These are phyloP conservation scores for Vanacampus margaritifer DNA, from an alignment of 2,113 vertebrate genomes.

Conservation along the genomic window DNA sequence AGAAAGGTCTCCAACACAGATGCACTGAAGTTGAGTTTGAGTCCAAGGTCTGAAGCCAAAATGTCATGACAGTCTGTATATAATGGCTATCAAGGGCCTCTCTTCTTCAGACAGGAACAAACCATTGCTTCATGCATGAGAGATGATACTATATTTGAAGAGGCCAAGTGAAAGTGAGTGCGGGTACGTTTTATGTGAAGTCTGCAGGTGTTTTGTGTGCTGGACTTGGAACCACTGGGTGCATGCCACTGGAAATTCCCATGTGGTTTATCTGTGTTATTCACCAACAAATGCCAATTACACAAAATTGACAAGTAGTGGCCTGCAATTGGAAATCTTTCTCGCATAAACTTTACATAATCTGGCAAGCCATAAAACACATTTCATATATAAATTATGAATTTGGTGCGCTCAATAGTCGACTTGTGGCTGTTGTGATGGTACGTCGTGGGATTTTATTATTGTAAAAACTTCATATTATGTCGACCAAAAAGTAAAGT, in stretches of 20 bases:
- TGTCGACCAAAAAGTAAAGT: too few relatives aligned
- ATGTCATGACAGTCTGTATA: constrained; percentile 59
- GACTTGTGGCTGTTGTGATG: too few relatives aligned
- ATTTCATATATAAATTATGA: too few relatives aligned
- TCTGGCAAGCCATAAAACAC: neutral
- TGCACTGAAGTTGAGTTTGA: constrained; percentile 53
- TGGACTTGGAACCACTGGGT: constrained; percentile 21
- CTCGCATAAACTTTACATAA: neutral
- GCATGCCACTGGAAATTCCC: neutral
- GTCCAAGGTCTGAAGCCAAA: constrained; percentile 59
- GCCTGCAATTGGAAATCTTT: neutral
- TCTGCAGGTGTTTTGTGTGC: constrained; percentile 17
- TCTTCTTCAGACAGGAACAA: constrained; percentile 61
- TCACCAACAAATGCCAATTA: neutral
- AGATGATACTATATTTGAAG: constrained; percentile 27
- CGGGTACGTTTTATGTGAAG: constrained; percentile 14
- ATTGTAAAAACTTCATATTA: too few relatives aligned
- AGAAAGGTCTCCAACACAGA: constrained; percentile 64
- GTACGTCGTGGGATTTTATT: too few relatives aligned
- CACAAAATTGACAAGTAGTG: neutral
- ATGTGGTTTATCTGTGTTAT: neutral
- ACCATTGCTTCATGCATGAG: constrained; percentile 52
- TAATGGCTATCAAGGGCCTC: constrained; percentile 58
- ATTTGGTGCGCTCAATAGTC: too few relatives aligned
- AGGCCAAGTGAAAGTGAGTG: constrained; percentile 25